Percentiles rank a stretch among this genome's conserved stretches.
These are phyloP conservation scores for Diaperis boleti DNA, from an alignment of 2,888 invertebrate genomes.

Conservation along the genomic window DNA sequence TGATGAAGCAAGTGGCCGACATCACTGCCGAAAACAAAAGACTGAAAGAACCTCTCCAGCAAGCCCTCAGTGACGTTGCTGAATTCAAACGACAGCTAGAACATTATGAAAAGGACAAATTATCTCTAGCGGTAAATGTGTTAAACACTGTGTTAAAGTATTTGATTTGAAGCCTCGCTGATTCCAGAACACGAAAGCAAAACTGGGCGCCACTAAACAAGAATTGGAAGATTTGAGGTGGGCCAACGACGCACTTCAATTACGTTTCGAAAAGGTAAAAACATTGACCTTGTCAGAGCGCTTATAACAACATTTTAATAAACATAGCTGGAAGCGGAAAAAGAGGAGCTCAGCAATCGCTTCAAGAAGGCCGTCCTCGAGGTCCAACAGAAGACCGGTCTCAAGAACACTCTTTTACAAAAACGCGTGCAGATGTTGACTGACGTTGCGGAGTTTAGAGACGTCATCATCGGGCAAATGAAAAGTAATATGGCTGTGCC, in stretches of 20 bases:
- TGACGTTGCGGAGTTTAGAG: conserved; percentile 76
- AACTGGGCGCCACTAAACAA: conserved; percentile 66
- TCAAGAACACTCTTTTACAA: conserved; percentile 86
- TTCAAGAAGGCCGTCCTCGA: conserved; percentile 89
- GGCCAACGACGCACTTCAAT: conserved; percentile 78
- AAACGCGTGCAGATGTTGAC: conserved; percentile 77
- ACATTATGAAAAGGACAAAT: conserved; percentile 89
- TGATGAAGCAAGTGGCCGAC: conserved; percentile 76
- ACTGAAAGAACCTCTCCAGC: conserved; percentile 78
- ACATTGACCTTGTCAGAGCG: neutral
- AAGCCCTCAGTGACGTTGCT: conserved; percentile 77
- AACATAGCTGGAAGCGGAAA: conserved; percentile 70
- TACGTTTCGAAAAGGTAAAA: conserved; percentile 78
- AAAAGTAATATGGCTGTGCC: neutral
- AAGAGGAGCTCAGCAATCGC: conserved; percentile 81
- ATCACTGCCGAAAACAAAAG: conserved; percentile 80
- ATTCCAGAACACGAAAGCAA: conserved; percentile 70
- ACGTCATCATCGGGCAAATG: conserved; percentile 75
- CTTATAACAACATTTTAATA: conserved; percentile 4
- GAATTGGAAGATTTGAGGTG: conserved; percentile 73
- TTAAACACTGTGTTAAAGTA: too few relatives aligned
- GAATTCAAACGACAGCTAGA: conserved; percentile 81
- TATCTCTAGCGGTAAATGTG: conserved; percentile 63
- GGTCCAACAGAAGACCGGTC: conserved; percentile 86
- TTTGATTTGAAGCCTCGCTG: neutral